A percentile compares a stretch with the other conserved stretches of the same genome.
Evolutionary conservation across 2,797 vertebrate species (phyloP).

Genomic region (Meriones psammophilus): DNA sequence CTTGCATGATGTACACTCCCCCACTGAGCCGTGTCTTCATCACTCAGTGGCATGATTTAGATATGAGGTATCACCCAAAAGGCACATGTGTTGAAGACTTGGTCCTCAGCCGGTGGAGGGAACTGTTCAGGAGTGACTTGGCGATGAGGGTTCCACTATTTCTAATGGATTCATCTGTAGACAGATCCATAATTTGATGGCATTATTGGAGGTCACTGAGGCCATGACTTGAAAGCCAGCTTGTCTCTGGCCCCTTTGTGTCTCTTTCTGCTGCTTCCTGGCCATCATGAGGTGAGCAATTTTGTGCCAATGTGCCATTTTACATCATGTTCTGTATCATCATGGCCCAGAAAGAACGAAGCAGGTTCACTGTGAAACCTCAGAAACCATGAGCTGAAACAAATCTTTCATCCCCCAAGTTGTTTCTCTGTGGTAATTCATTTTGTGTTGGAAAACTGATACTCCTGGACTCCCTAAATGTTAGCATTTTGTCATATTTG

Average conservation of each 20-base stretch:
- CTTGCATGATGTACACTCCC: too few species aligned
- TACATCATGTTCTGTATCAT: background rate
- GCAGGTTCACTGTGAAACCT: background rate
- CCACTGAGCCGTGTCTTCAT: background rate
- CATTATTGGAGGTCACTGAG: background rate
- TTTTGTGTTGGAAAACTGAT: background rate
- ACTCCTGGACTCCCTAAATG: background rate
- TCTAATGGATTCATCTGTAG: background rate
- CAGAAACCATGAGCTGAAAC: background rate
- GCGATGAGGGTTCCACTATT: too few species aligned
- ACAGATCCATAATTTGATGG: background rate
- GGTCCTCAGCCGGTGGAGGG: background rate
- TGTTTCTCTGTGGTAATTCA: background rate
- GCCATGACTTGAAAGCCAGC: background rate
- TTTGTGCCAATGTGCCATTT: background rate
- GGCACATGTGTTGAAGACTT: background rate
- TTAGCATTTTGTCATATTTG: conserved; percentile 22
- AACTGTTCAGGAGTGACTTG: background rate
- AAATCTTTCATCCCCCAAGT: background rate
- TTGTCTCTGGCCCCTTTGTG: background rate
- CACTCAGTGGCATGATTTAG: background rate
- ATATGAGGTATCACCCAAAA: too few species aligned
- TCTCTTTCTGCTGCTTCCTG: background rate
- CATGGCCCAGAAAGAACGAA: too few species aligned
- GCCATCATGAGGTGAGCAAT: background rate